Base-by-base conservation (phyloP, 1,140 invertebrate genomes). In the Heterodera schachtii region DNA sequence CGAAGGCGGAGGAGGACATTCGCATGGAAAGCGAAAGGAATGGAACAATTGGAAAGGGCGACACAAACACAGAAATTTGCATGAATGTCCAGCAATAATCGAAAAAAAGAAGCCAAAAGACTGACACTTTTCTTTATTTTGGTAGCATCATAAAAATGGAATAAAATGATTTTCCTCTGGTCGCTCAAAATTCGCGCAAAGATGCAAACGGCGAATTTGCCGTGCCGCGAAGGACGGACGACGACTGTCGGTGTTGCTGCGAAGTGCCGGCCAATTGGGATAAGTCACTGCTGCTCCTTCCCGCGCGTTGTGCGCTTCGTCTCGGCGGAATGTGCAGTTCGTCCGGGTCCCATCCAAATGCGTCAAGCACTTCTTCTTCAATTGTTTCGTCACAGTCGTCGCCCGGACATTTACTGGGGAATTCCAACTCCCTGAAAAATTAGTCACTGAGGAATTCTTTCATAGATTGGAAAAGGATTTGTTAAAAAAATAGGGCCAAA, bases 261-360 rank as follows among this genome's bases (percentile, higher is more conserved):
- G 21, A 75, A 46, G 60, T 57, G 60, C 49, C 41, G 31, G 21
- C 43, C 49, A 75, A n/a, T 31, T 75, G 49, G n/a, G 43, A 46
- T 43, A 41, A 11, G 57, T 64, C 57, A 9, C 3, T 13, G 49
- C 73, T 13, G n/a, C 60, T 46, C 73, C 21, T 31, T 75, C 41
- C 73, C 31, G n/a, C 7, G 4, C 11, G n/a, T 75, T 13, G 57
- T 19, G 57, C 57, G 75, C 44, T 19, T 41, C 79, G 73, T 57
- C 43, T 70, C 21, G 71, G 71, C 11, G 71, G 71, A 47, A 80
- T 77, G 13, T 57, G 49, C 44, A 78, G 64, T 3, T 57, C n/a
- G 49, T 80, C 79, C 5, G 73, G 66, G 69, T 78, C 80, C 64
- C 73, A 81, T 13, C 75, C 60, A 19, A 75, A 81, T 19, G 43